These are phyloP conservation scores for Rhimphoctona megacephalus DNA, from an alignment of 2,888 invertebrate genomes.

Conservation along the genomic window DNA sequence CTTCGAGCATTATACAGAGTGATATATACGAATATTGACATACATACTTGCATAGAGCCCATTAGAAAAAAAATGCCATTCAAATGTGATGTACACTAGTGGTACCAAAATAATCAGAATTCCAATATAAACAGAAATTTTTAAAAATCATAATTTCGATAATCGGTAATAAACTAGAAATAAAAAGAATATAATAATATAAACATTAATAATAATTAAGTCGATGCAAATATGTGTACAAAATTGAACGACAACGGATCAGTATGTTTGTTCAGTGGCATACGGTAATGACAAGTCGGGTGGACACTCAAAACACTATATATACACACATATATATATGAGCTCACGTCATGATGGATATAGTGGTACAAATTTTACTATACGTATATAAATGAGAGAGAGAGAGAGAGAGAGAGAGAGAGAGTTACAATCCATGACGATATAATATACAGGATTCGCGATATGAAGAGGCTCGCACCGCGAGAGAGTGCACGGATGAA, in stretches of 20 bases:
- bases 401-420: constrained; percentile 38
- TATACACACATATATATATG: constrained; percentile 13
- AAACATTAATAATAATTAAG: constrained; percentile 15
- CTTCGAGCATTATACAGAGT: constrained; percentile 41
- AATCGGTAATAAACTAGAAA: background rate
- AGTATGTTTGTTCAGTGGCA: constrained; percentile 53
- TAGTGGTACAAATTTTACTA: constrained; percentile 52
- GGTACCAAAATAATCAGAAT: no score
- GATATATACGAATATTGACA: constrained; percentile 13
- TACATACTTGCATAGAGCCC: background rate
- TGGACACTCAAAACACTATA: constrained; percentile 55
- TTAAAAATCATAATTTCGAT: background rate
- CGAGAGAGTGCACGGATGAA: constrained; percentile 58
- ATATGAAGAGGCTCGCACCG: constrained; percentile 37
- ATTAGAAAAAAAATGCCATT: no score
- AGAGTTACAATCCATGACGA: constrained; percentile 45
- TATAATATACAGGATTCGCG: constrained; percentile 42
- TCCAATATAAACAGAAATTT: background rate
- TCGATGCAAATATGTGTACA: constrained; percentile 22
- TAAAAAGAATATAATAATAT: background rate
- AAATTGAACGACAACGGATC: constrained; percentile 23
- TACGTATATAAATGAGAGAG: constrained; percentile 6
- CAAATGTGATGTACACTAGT: no score
- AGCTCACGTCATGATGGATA: constrained; percentile 49
- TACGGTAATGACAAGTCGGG: constrained; percentile 66